A percentile compares a stretch with the other conserved stretches of the same genome.
Evolutionary conservation across 2,888 invertebrate genomes (phyloP).

Genomic region (Nephrotoma flavescens): DNA sequence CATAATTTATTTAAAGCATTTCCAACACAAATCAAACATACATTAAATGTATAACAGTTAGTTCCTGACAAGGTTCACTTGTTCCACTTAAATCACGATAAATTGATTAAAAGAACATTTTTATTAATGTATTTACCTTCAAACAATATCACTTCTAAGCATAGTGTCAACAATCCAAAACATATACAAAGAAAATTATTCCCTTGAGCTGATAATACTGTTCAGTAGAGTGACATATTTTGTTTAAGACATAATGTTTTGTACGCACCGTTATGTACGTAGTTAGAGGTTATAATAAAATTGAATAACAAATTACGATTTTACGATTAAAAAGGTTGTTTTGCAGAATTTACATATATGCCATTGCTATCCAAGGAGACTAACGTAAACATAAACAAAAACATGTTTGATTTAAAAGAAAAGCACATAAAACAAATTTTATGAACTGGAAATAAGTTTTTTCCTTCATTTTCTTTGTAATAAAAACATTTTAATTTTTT

Average conservation of each 20-base stretch:
- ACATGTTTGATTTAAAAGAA: neutral
- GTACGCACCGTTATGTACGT: neutral
- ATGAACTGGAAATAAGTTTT: neutral
- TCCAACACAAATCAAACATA: too few species aligned
- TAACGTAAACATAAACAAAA: neutral
- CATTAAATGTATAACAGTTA: too few species aligned
- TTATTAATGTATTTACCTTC: neutral
- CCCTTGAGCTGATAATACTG: neutral
- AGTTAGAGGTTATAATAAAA: neutral
- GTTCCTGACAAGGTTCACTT: too few species aligned
- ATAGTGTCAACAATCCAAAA: neutral
- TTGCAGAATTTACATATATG: neutral
- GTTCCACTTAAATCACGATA: too few species aligned
- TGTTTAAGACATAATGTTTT: neutral
- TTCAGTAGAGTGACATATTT: neutral
- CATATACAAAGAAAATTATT: neutral
- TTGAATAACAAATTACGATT: neutral
- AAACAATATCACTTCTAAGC: neutral
- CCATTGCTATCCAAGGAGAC: neutral
- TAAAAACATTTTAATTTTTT: neutral
- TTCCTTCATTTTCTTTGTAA: neutral
- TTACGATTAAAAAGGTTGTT: neutral
- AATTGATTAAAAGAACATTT: neutral
- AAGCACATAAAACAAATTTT: neutral
- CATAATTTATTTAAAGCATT: too few species aligned